Base-by-base conservation (phyloP, 2,888 invertebrate genomes). In the Hesperia comma region DNA sequence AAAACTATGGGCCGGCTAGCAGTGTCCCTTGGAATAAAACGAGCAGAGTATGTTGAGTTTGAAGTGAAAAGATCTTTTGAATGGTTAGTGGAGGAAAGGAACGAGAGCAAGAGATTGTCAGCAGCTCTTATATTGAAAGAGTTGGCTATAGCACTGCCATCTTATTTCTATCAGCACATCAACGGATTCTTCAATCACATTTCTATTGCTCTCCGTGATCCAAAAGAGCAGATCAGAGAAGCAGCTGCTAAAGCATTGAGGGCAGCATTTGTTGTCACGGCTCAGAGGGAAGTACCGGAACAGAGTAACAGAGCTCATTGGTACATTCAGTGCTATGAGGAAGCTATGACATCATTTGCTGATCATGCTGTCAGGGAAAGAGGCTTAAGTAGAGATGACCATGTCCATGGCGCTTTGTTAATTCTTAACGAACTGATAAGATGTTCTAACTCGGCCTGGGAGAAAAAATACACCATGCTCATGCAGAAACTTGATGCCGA, bases 41-140 rank as follows among this genome's bases (percentile, higher is more conserved):
- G 98, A 17, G 97, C 97, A 0, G 98, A 99, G 80, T 98, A 98
- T 84, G 98, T 99, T 40, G 99, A 99, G 79, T 97, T 97, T 90
- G 99, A 99, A 90, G 97, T 99, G 10, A 98, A 98, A 84, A 94
- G 97, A 79, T 97, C 98, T 4, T 97, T 97, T 82, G 99, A 99
- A 83, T 99, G 99, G 98, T 93, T 99, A 1, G 95, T 95, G 32
- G 97, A 96, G 62, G 98, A 98, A 78, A 93, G 98, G 75, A 95
- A 97, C 85, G 99, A 99, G 93, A 96, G 96, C 8, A 97, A 98
- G 82, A 94, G 98, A 67, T 96, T 98, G 77, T 98, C 98, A 19
- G 98, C 98, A 6, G 98, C 98, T 6, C 93, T 99, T 53, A 97
- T 99, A 61, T 88, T 99, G 21, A 95, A 97, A 75, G 99, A 99